Percentiles rank a stretch among this genome's conserved stretches.
These are phyloP conservation scores for Penelope pileata DNA, from an alignment of 2,113 vertebrate species.

Conservation along the genomic window DNA sequence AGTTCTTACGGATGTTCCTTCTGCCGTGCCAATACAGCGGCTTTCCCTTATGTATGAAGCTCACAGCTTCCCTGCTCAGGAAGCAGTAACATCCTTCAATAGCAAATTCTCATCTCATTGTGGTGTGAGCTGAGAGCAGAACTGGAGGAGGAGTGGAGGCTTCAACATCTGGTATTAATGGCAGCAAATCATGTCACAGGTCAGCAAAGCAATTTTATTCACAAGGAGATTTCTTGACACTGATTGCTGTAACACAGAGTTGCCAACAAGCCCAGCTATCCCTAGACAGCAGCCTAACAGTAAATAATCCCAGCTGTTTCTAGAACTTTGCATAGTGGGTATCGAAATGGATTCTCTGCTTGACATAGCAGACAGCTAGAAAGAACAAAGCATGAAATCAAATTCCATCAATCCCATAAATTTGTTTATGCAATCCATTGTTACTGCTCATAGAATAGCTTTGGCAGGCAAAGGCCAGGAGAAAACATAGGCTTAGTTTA, in stretches of 20 bases:
- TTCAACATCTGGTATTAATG: constrained; percentile 32
- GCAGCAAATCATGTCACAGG: not conserved
- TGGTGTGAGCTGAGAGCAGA: not conserved
- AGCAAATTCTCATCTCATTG: not conserved
- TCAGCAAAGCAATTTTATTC: not conserved
- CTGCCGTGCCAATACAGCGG: not conserved
- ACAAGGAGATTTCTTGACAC: not conserved
- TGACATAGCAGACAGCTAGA: not conserved
- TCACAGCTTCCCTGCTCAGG: not conserved
- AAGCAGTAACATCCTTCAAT: not conserved
- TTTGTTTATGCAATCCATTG: constrained; percentile 7
- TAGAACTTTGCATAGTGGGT: not conserved
- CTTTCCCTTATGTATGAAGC: not conserved
- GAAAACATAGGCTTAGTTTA: not conserved
- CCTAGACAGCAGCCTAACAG: not conserved
- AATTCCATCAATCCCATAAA: not conserved
- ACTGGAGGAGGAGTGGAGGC: not conserved
- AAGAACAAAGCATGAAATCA: constrained; percentile 19
- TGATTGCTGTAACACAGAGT: not conserved
- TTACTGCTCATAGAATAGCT: constrained; percentile 35
- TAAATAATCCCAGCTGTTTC: constrained; percentile 17
- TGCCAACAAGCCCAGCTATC: not conserved
- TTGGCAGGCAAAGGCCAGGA: constrained; percentile 17
- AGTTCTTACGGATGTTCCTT: not conserved
- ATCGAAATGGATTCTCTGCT: constrained; percentile 43